Conservation (phyloP, 1,140 invertebrate species). For the Helicoverpa zea region DNA sequence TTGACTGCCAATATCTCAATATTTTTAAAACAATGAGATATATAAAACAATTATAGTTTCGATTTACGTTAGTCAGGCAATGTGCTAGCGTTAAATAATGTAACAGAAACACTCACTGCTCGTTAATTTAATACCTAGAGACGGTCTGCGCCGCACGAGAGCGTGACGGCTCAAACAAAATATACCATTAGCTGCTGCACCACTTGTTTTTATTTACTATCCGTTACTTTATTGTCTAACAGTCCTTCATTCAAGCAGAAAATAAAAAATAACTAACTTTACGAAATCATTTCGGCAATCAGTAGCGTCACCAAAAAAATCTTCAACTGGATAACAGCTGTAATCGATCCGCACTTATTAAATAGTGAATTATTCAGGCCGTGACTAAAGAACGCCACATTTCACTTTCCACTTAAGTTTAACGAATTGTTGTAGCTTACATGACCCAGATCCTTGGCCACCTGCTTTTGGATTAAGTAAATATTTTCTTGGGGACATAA, state of each 20-base stretch:
- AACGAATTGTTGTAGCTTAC: slow-evolving; percentile 37
- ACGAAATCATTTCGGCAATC: slow-evolving; percentile 12
- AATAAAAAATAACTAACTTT: slow-evolving; percentile 32
- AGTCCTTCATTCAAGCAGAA: slow-evolving; percentile 30
- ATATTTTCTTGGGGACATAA: slow-evolving; percentile 28
- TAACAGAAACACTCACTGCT: slow-evolving; percentile 66
- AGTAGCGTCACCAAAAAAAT: slow-evolving; percentile 12
- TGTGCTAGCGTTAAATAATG: slow-evolving; percentile 61
- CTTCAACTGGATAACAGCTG: slow-evolving; percentile 34
- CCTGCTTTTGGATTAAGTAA: slow-evolving; percentile 25
- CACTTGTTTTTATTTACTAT: slow-evolving; percentile 49
- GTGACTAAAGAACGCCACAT: slow-evolving; percentile 39
- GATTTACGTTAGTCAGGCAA: slow-evolving; percentile 17
- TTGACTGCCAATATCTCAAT: too few relatives aligned
- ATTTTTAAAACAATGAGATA: not conserved
- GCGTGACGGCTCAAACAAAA: slow-evolving; percentile 71
- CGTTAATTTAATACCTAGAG: slow-evolving; percentile 42
- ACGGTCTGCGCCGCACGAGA: slow-evolving; percentile 67
- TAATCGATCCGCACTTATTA: slow-evolving; percentile 47
- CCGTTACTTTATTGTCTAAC: slow-evolving; percentile 26
- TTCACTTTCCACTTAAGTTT: slow-evolving; percentile 47
- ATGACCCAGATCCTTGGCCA: slow-evolving; percentile 43
- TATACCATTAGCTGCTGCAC: slow-evolving; percentile 59
- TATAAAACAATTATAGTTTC: slow-evolving; percentile 31
- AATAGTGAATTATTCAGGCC: slow-evolving; percentile 48